These are phyloP conservation scores for Synanthedon formicaeformis DNA, from an alignment of 2,888 invertebrate genomes.

Conservation along the genomic window DNA sequence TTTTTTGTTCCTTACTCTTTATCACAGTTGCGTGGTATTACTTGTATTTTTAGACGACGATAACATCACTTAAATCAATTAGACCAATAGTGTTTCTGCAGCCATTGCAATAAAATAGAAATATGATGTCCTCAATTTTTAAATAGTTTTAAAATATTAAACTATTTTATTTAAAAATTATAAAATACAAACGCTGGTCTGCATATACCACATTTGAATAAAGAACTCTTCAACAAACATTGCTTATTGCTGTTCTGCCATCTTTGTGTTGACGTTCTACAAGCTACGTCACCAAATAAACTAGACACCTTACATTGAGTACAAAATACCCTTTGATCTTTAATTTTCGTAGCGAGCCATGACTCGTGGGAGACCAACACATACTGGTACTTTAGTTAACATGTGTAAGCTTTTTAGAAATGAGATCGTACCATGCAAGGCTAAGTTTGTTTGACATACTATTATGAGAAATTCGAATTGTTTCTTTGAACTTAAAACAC, in stretches of 20 bases:
- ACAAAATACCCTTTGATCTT: constrained; percentile 12
- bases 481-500: constrained; percentile 1
- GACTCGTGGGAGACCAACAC: constrained; percentile 15
- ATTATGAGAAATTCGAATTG: constrained; percentile 32
- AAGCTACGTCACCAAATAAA: constrained; percentile 19
- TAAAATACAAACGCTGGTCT: constrained; percentile 22
- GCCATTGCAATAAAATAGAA: no score
- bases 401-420: constrained; percentile 50
- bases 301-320: constrained; percentile 20
- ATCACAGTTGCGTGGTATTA: no score
- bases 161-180: neutral
- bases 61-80: no score
- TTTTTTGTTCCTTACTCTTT: no score
- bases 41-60: no score
- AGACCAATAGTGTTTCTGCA: no score
- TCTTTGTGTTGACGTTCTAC: constrained; percentile 42
- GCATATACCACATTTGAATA: constrained; percentile 32
- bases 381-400: constrained; percentile 26
- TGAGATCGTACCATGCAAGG: constrained; percentile 33
- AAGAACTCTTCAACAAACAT: constrained; percentile 49
- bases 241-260: constrained; percentile 40
- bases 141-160: no score
- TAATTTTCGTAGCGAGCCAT: constrained; percentile 12
- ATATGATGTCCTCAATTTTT: no score
- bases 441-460: constrained; percentile 40